A percentile compares a stretch with the other conserved stretches of the same genome.
phyloP scores from a whole-genome alignment of 2,888 invertebrate genomes.

The Apamea anceps region DNA sequence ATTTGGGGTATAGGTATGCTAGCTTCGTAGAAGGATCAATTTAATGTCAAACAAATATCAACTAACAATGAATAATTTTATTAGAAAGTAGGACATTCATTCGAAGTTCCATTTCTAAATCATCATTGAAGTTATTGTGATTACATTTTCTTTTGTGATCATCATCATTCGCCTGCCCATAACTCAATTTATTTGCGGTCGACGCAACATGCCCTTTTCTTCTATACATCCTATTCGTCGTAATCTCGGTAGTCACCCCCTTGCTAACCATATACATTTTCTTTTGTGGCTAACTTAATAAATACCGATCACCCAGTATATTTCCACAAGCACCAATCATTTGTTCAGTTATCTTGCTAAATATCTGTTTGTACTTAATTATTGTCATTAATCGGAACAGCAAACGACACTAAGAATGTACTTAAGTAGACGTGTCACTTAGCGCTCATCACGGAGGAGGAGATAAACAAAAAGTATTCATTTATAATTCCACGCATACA shows the following conservation, averaged over 20 bases:
- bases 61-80: not conserved
- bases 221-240: no score
- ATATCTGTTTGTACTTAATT: slow-evolving; percentile 43
- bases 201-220: no score
- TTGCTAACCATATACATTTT: no score
- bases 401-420: slow-evolving; percentile 53
- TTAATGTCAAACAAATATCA: not conserved
- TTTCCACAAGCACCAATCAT: slow-evolving; percentile 19
- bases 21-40: not conserved
- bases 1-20: not conserved
- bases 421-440: slow-evolving; percentile 60
- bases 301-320: slow-evolving; percentile 1
- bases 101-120: not conserved
- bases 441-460: slow-evolving; percentile 46
- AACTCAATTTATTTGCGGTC: no score
- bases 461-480: slow-evolving; percentile 71
- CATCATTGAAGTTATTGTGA: not conserved
- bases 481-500: slow-evolving; percentile 73
- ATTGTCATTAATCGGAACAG: slow-evolving; percentile 38
- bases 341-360: slow-evolving; percentile 21
- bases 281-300: not conserved
- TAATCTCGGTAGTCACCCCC: no score
- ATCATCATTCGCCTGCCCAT: no score
- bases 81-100: not conserved
- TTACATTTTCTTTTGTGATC: not conserved